phyloP scores from a whole-genome alignment of 2,113 vertebrate species.

The Scolopax mira region DNA sequence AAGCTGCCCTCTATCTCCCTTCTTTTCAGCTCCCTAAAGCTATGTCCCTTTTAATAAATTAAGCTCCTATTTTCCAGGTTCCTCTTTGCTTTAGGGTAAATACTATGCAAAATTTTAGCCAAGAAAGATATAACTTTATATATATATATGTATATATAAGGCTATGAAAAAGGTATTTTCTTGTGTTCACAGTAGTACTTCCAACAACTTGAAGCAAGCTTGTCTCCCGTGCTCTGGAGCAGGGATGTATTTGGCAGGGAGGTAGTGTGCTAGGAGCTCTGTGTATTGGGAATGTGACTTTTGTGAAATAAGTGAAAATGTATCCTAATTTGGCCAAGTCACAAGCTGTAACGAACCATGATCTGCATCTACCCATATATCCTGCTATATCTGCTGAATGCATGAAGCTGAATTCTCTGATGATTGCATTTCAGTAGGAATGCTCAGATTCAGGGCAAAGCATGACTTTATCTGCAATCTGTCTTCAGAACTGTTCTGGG shows the following conservation, averaged over 20 bases:
- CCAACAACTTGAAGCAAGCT: neutral
- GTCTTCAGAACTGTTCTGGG: neutral
- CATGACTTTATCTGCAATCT: accelerated
- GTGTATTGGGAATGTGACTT: accelerated
- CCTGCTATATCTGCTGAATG: neutral
- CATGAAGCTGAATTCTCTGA: neutral
- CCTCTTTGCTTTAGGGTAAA: neutral
- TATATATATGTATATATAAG: too few relatives aligned
- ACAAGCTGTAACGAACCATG: neutral
- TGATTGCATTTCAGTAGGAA: neutral
- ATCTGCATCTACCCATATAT: neutral
- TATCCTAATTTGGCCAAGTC: neutral
- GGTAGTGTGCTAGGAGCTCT: neutral
- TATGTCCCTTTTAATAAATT: neutral
- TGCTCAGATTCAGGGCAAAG: neutral
- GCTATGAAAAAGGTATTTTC: neutral
- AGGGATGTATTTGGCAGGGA: neutral
- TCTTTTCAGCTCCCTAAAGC: neutral
- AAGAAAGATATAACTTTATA: neutral
- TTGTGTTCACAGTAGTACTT: neutral
- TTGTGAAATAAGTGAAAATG: neutral
- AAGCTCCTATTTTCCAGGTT: neutral
- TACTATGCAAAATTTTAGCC: neutral
- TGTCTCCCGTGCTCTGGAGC: neutral
- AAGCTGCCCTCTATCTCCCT: neutral